Evolutionary conservation across 1,140 invertebrate genomes (phyloP).

Genomic region (Meloidogyne chitwoodi): DNA sequence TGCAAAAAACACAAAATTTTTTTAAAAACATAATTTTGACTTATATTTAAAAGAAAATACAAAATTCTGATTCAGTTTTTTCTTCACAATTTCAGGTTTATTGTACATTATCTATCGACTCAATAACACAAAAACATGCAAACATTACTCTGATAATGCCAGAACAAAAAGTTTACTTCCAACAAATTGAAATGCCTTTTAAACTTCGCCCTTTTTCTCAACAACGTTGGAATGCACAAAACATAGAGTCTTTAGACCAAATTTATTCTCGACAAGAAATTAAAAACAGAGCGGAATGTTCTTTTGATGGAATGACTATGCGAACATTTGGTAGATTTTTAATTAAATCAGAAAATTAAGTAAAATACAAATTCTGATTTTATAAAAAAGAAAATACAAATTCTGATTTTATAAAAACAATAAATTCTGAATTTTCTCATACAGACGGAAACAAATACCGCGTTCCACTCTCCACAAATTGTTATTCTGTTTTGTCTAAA

Average conservation of each 20-base stretch:
- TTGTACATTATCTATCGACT: slow-evolving; percentile 29
- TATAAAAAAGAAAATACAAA: too few relatives aligned
- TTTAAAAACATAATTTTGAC: too few relatives aligned
- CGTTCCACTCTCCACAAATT: slow-evolving; percentile 12
- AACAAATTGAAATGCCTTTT: slow-evolving; percentile 23
- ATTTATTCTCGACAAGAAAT: not conserved
- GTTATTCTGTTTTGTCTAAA: slow-evolving; percentile 37
- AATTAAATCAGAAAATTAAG: not conserved
- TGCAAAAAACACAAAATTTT: too few relatives aligned
- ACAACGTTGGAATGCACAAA: not conserved
- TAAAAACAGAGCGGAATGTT: slow-evolving; percentile 19
- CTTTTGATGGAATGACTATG: slow-evolving; percentile 14
- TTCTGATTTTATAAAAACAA: too few relatives aligned
- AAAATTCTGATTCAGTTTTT: not conserved
- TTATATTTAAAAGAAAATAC: too few relatives aligned
- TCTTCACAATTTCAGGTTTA: not conserved
- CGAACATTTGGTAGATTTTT: slow-evolving; percentile 17
- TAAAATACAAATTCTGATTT: not conserved
- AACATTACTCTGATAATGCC: slow-evolving; percentile 31
- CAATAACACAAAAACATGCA: slow-evolving; percentile 23
- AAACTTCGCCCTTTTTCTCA: slow-evolving; percentile 27
- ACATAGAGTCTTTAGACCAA: slow-evolving; percentile 6
- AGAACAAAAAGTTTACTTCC: slow-evolving; percentile 17
- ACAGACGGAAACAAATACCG: slow-evolving; percentile 19
- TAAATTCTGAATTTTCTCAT: too few relatives aligned